Evolutionary conservation across 2,113 vertebrate species (phyloP).

Genomic region (Sminthopsis crassicaudata): DNA sequence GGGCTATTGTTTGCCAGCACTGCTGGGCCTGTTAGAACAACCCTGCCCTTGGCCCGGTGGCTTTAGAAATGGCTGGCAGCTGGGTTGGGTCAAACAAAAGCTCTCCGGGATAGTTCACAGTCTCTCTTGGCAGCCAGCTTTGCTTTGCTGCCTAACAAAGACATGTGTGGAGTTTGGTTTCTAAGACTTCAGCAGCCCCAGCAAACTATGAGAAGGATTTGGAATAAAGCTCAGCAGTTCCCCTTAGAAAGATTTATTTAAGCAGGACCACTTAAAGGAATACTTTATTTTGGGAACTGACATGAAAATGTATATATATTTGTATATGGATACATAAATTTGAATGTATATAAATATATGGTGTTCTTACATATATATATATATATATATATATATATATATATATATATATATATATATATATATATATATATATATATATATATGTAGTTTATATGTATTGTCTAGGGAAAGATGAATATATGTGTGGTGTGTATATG

Average conservation of each 20-base stretch:
- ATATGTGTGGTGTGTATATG: not conserved
- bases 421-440: no score
- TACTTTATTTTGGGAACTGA: not conserved
- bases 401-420: no score
- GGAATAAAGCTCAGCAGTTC: not conserved
- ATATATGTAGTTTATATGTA: no score
- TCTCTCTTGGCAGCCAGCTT: slow-evolving; percentile 35
- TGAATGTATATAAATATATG: no score
- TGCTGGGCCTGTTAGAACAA: not conserved
- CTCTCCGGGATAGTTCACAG: not conserved
- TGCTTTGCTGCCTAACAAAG: slow-evolving; percentile 11
- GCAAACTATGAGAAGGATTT: not conserved
- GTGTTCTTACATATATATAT: no score
- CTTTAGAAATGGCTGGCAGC: slow-evolving; percentile 42
- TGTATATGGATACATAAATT: not conserved
- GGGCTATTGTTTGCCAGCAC: not conserved
- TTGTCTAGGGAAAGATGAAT: no score
- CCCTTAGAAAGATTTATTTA: not conserved
- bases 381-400: no score
- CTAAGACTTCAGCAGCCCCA: not conserved
- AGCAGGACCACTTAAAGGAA: not conserved
- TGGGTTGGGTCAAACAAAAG: slow-evolving; percentile 43
- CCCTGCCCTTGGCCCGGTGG: slow-evolving; percentile 5
- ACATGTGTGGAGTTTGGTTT: not conserved
- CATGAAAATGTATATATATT: not conserved